Percentiles rank a stretch among this genome's conserved stretches.
Evolutionary conservation across 2,113 vertebrate species (phyloP).

Genomic region (Scomber scombrus): DNA sequence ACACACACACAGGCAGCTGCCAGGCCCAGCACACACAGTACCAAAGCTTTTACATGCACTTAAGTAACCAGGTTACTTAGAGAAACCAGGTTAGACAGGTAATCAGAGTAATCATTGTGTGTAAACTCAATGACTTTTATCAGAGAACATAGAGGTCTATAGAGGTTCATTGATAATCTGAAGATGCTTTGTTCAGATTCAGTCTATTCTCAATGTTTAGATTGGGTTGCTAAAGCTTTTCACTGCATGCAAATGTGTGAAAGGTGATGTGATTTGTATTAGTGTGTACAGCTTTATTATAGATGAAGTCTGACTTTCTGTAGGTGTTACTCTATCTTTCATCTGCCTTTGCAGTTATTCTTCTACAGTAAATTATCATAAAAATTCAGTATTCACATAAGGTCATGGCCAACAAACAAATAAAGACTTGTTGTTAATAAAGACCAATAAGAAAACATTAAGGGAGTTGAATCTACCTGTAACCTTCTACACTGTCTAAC

Average conservation of each 20-base stretch:
- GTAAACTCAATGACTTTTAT: slow-evolving; percentile 30
- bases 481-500: not conserved
- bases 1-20: slow-evolving; percentile 19
- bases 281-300: not conserved
- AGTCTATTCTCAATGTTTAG: slow-evolving; percentile 14
- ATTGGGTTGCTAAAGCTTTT: not conserved
- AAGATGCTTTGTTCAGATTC: not conserved
- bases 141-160: slow-evolving; percentile 12
- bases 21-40: slow-evolving; percentile 3
- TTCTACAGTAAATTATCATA: too few relatives aligned
- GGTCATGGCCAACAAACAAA: not conserved
- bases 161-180: too few relatives aligned
- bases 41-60: not conserved
- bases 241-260: not conserved
- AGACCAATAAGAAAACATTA: too few relatives aligned
- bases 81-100: slow-evolving; percentile 33
- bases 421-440: too few relatives aligned
- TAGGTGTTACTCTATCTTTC: not conserved
- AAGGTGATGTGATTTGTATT: slow-evolving; percentile 7
- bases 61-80: slow-evolving; percentile 32
- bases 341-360: too few relatives aligned
- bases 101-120: not conserved
- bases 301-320: not conserved
- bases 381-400: not conserved
- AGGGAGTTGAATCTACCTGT: too few relatives aligned